Conservation (phyloP, 1,140 invertebrate species). For the Anoplolepis gracilipes region DNA sequence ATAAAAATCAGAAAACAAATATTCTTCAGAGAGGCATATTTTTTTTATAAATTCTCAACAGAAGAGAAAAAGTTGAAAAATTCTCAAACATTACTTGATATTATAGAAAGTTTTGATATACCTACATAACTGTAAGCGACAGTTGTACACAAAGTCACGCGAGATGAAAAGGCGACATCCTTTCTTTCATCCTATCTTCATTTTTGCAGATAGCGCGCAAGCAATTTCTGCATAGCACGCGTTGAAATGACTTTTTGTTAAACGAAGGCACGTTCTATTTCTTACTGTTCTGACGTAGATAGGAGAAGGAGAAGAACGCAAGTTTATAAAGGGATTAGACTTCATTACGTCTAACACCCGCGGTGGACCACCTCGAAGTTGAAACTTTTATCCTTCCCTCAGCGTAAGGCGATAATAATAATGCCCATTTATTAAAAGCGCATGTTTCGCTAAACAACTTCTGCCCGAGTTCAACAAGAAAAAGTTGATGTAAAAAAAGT, state of each 20-base stretch:
- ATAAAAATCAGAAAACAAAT: conserved; percentile 1
- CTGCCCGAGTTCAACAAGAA: neutral
- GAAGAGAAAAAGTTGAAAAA: neutral
- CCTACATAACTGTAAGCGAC: neutral
- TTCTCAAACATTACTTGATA: neutral
- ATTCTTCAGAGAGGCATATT: neutral
- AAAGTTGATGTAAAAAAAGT: neutral
- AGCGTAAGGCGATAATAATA: conserved; percentile 60
- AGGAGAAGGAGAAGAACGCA: conserved; percentile 43
- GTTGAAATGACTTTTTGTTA: conserved; percentile 63
- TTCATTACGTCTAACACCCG: conserved; percentile 56
- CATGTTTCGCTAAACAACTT: conserved; percentile 56
- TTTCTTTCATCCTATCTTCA: neutral
- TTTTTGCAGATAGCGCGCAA: conserved; percentile 7
- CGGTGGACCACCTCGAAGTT: neutral
- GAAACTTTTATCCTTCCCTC: conserved; percentile 44
- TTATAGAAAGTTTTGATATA: neutral
- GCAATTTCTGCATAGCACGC: conserved; percentile 52
- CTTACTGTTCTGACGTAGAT: neutral
- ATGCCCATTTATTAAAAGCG: conserved; percentile 62
- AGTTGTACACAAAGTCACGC: neutral
- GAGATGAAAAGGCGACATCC: neutral
- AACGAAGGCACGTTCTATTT: conserved; percentile 12
- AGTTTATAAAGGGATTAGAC: conserved; percentile 72
- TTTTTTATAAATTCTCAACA: neutral